These are phyloP conservation scores for Capitella teleta DNA, from an alignment of 1,140 invertebrate genomes.

Conservation along the genomic window DNA sequence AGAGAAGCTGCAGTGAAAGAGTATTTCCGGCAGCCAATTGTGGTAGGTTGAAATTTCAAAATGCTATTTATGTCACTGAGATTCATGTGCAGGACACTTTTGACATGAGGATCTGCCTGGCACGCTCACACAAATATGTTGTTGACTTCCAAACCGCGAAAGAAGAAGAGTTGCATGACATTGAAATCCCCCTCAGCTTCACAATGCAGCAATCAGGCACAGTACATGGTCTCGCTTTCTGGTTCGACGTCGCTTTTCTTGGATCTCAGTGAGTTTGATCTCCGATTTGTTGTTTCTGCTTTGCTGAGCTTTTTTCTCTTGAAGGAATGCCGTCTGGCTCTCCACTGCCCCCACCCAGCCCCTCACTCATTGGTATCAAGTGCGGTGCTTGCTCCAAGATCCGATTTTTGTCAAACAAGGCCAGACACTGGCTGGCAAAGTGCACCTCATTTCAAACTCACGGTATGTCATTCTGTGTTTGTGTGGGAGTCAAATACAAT, in stretches of 20 bases:
- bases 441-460: conserved; percentile 83
- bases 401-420: conserved; percentile 92
- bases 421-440: conserved; percentile 75
- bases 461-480: conserved; percentile 46
- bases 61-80: not conserved
- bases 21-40: conserved; percentile 96
- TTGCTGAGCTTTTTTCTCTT: conserved; percentile 9
- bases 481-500: conserved; percentile 1
- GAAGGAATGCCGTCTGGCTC: conserved; percentile 70
- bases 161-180: conserved; percentile 88
- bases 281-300: not conserved
- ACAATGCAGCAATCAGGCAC: conserved; percentile 83
- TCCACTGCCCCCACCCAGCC: conserved; percentile 97
- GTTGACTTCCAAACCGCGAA: conserved; percentile 88
- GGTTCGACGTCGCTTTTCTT: conserved; percentile 99
- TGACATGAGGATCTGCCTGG: conserved; percentile 93
- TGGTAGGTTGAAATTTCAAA: conserved; percentile 43
- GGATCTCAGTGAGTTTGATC: conserved; percentile 54
- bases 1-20: conserved; percentile 88
- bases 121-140: conserved; percentile 86
- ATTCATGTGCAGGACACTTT: conserved; percentile 68
- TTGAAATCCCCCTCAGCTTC: conserved; percentile 91
- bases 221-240: conserved; percentile 95
- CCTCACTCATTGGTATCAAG: conserved; percentile 99
- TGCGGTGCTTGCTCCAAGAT: conserved; percentile 84